These are phyloP conservation scores for Deilephila porcellus DNA, from an alignment of 2,888 invertebrate species.

Conservation along the genomic window DNA sequence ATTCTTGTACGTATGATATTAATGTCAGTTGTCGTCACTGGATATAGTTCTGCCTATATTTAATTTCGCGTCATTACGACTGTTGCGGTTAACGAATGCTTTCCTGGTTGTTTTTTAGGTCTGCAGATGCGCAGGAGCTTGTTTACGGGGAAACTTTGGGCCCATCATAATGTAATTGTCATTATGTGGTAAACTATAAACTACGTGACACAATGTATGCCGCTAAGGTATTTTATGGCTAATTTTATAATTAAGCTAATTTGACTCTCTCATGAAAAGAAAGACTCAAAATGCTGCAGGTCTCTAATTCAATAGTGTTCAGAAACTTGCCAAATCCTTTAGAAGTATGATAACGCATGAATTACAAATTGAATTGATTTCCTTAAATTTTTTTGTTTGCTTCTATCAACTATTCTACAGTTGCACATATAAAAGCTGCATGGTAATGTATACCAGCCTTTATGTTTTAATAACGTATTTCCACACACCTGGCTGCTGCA, in stretches of 20 bases:
- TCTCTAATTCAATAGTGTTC: too few species aligned
- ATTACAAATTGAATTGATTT: too few species aligned
- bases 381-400: not conserved
- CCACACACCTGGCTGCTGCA: constrained; percentile 6
- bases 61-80: constrained; percentile 4
- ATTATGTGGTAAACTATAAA: not conserved
- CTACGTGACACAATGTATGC: too few species aligned
- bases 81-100: not conserved
- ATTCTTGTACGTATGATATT: constrained; percentile 12
- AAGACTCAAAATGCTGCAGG: too few species aligned
- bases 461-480: constrained; percentile 2
- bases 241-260: too few species aligned
- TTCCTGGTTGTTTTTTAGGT: not conserved
- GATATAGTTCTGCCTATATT: constrained; percentile 2
- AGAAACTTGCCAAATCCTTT: too few species aligned
- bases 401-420: not conserved
- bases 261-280: too few species aligned
- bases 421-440: not conserved
- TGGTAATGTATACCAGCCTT: not conserved
- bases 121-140: not conserved
- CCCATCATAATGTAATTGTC: not conserved
- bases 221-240: too few species aligned
- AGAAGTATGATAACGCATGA: too few species aligned
- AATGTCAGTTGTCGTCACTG: constrained; percentile 6
- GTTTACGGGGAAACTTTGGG: not conserved